A percentile compares a stretch with the other conserved stretches of the same genome.
phyloP scores from a whole-genome alignment of 2,797 vertebrate genomes.

The Helicolenus hilgendorfi region DNA sequence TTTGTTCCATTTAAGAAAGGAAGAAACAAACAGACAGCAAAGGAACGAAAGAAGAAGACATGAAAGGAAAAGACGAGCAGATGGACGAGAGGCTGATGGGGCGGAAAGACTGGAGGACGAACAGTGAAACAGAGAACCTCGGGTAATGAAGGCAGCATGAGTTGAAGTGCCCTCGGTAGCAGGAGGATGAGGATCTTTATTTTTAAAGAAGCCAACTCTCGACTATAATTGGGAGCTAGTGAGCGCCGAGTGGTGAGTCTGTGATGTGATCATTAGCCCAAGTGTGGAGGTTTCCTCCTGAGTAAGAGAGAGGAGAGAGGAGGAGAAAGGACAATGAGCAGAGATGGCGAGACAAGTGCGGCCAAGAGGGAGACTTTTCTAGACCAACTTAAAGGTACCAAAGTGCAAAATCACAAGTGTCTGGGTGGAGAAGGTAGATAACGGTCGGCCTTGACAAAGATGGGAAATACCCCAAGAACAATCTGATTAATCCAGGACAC shows the following conservation, averaged over 20 bases:
- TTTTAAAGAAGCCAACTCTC: constrained; percentile 70
- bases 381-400: constrained; percentile 16
- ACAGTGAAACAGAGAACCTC: constrained; percentile 23
- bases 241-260: constrained; percentile 55
- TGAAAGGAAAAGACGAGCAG: neutral
- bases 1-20: constrained; percentile 9
- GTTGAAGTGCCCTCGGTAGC: constrained; percentile 47
- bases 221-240: constrained; percentile 74
- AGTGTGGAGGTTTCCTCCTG: constrained; percentile 58
- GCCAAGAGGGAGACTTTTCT: constrained; percentile 13
- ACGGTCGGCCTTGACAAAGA: constrained; percentile 13
- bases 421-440: neutral
- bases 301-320: constrained; percentile 25
- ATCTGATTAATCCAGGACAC: constrained; percentile 44
- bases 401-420: constrained; percentile 35
- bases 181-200: constrained; percentile 59
- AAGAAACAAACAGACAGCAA: neutral
- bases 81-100: constrained; percentile 4
- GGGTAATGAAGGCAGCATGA: constrained; percentile 61
- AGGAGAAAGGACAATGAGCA: constrained; percentile 21
- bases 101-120: neutral
- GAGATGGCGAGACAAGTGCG: constrained; percentile 14
- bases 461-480: constrained; percentile 50
- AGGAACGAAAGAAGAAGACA: neutral
- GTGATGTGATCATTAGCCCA: constrained; percentile 76